A percentile compares a stretch with the other conserved stretches of the same genome.
These are phyloP conservation scores for Rhynchotus rufescens DNA, from an alignment of 2,797 vertebrate species.

Conservation along the genomic window DNA sequence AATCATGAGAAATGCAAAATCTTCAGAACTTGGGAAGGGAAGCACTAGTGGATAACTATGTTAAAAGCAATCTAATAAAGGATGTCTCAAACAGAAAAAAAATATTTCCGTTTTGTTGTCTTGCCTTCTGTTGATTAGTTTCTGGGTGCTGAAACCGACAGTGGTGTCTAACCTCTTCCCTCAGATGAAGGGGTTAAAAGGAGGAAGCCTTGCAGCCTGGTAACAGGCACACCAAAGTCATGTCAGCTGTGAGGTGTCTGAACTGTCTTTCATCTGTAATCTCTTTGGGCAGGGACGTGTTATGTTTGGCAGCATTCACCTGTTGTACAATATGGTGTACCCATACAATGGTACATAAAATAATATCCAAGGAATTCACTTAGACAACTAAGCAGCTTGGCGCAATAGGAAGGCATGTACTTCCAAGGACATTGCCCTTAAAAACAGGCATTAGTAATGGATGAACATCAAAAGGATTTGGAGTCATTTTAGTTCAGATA, in stretches of 20 bases:
- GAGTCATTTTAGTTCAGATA: slow-evolving; percentile 4
- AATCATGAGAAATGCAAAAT: neutral
- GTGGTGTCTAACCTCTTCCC: neutral
- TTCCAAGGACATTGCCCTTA: neutral
- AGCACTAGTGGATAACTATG: neutral
- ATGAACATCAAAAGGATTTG: neutral
- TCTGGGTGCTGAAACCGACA: neutral
- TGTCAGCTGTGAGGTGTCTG: neutral
- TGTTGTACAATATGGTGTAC: neutral
- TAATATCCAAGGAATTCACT: neutral
- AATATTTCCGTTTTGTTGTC: neutral
- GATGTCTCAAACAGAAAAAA: too few species aligned
- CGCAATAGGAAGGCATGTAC: neutral
- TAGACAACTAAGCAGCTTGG: neutral
- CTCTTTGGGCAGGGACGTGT: neutral
- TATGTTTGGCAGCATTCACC: neutral
- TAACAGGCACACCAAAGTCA: neutral
- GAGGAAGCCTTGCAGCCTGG: neutral
- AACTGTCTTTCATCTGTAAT: neutral
- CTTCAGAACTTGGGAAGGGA: neutral
- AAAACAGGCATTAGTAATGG: neutral
- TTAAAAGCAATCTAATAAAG: neutral
- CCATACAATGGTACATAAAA: neutral
- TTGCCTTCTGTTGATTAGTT: neutral
- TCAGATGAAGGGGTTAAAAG: neutral